Evolutionary conservation across 2,797 vertebrate species (phyloP).

Genomic region (Acanthis flammea): DNA sequence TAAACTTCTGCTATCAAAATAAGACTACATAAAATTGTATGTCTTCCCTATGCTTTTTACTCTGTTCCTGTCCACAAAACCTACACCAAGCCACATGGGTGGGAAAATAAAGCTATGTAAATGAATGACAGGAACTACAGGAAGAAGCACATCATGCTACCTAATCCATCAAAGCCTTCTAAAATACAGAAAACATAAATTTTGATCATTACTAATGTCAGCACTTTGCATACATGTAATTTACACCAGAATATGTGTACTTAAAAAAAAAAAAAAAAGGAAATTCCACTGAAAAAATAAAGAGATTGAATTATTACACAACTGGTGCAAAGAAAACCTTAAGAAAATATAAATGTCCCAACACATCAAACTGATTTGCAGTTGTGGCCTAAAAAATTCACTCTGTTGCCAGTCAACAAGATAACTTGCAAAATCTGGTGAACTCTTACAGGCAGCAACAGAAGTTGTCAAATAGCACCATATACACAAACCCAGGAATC

Average conservation of each 20-base stretch:
- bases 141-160: background rate
- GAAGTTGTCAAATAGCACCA: background rate
- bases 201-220: background rate
- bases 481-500: background rate
- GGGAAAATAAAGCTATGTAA: background rate
- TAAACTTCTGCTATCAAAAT: background rate
- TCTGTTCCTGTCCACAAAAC: background rate
- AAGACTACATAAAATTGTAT: background rate
- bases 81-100: background rate
- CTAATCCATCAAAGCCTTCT: background rate
- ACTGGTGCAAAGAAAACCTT: background rate
- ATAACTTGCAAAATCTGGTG: background rate
- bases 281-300: background rate
- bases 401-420: background rate
- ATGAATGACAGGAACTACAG: background rate
- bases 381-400: background rate
- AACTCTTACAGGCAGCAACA: background rate
- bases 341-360: background rate
- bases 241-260: background rate
- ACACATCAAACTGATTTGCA: background rate
- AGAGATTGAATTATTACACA: background rate
- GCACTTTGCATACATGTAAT: background rate
- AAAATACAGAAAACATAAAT: background rate
- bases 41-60: background rate
- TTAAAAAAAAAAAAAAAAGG: background rate